Conservation (phyloP, 2,888 invertebrate species). For the Aspidiotus rigidus region DNA sequence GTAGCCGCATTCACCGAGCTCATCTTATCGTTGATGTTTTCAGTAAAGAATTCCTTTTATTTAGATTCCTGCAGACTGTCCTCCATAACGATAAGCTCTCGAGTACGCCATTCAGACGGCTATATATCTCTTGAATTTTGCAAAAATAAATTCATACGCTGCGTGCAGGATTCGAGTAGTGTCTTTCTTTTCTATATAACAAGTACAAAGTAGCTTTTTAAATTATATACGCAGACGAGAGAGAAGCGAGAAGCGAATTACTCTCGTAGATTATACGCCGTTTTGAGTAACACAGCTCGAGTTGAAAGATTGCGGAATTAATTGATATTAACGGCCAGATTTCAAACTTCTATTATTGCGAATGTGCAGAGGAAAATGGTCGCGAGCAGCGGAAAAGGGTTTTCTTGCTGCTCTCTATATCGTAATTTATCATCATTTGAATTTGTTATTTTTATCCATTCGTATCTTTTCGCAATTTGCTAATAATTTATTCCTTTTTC, state of each 20-base stretch:
- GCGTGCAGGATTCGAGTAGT: too few species aligned
- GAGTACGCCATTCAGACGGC: too few species aligned
- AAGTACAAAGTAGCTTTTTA: neutral
- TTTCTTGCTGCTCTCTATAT: neutral
- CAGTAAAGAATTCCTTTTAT: too few species aligned
- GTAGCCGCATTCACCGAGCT: too few species aligned
- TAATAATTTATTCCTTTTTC: neutral
- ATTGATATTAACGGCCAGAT: slow-evolving; percentile 2
- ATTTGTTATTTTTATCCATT: slow-evolving; percentile 4
- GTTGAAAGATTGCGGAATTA: slow-evolving; percentile 2
- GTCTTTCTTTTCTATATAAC: neutral
- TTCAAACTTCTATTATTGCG: slow-evolving; percentile 1
- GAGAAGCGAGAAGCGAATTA: neutral
- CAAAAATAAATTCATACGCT: too few species aligned
- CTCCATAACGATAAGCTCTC: too few species aligned
- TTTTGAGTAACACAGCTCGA: slow-evolving; percentile 2
- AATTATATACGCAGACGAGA: neutral
- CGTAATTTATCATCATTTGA: neutral
- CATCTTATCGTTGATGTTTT: too few species aligned
- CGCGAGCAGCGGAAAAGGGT: neutral
- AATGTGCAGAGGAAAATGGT: neutral
- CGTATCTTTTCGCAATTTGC: slow-evolving; percentile 4
- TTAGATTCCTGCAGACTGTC: too few species aligned
- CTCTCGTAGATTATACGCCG: slow-evolving; percentile 1
- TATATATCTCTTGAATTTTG: too few species aligned